phyloP scores from a whole-genome alignment of 2,797 vertebrate species.

The Muscicapa comitata region DNA sequence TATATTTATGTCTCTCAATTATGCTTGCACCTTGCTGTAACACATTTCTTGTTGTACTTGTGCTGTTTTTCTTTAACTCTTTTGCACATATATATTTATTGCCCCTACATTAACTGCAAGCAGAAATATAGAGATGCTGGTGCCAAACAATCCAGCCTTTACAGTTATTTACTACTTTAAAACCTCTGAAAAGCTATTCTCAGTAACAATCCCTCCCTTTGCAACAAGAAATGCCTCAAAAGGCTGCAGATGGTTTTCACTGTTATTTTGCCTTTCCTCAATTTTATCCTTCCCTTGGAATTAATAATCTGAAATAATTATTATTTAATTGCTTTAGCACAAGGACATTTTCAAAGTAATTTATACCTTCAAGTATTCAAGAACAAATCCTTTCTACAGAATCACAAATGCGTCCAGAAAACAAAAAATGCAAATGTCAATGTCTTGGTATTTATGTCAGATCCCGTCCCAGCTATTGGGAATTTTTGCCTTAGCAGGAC shows the following conservation, averaged over 20 bases:
- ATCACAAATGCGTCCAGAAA: rapidly evolving
- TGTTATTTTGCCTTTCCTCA: neutral
- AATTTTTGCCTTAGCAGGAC: neutral
- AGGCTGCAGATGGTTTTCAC: neutral
- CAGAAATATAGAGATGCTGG: neutral
- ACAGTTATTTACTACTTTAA: neutral
- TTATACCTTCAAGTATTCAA: neutral
- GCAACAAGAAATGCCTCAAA: slow-evolving; percentile 2
- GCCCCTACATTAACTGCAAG: neutral
- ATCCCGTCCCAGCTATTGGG: neutral
- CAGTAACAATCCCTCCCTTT: neutral
- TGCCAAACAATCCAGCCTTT: neutral
- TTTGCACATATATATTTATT: neutral
- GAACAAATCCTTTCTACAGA: neutral
- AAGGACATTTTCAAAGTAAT: neutral
- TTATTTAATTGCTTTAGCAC: slow-evolving; percentile 39
- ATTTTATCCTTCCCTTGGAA: slow-evolving; percentile 26
- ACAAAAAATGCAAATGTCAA: neutral
- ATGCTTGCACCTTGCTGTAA: neutral
- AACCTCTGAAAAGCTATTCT: neutral
- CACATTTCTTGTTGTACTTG: neutral
- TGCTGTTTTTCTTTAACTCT: neutral
- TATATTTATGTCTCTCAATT: neutral
- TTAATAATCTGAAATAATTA: slow-evolving; percentile 24
- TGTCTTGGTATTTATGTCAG: slow-evolving; percentile 15